Evolutionary conservation across 2,113 vertebrate genomes (phyloP).

Genomic region (Egretta garzetta): DNA sequence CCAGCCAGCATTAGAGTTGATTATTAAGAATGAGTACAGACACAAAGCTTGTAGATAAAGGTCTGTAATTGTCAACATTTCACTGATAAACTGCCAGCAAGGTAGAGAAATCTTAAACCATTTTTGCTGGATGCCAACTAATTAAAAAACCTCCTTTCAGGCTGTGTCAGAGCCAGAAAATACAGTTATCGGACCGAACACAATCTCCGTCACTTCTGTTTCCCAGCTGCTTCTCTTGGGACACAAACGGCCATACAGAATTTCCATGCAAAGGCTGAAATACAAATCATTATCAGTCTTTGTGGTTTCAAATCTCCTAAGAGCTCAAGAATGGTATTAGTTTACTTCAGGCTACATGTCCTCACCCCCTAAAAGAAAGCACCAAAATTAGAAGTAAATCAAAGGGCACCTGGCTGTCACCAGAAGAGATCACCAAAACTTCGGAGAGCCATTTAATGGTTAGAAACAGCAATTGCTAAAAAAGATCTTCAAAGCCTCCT

Average conservation of each 20-base stretch:
- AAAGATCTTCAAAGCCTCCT: neutral
- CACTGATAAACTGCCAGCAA: neutral
- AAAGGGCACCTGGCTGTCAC: neutral
- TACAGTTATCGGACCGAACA: neutral
- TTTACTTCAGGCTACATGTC: neutral
- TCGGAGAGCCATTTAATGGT: neutral
- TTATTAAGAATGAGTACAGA: neutral
- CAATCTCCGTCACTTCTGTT: neutral
- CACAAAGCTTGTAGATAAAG: neutral
- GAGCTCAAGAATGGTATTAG: neutral
- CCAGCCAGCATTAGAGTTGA: neutral
- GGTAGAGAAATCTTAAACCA: neutral
- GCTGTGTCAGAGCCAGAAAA: neutral
- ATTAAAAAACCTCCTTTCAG: neutral
- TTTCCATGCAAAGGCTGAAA: neutral
- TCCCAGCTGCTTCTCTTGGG: neutral
- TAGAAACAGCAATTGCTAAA: neutral
- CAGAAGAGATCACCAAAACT: neutral
- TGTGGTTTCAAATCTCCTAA: neutral
- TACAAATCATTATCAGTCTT: neutral
- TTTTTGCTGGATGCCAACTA: neutral
- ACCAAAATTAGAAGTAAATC: neutral
- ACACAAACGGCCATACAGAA: neutral
- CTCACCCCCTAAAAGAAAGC: neutral
- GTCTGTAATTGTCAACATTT: neutral